A percentile compares a stretch with the other conserved stretches of the same genome.
These are phyloP conservation scores for Lerema accius DNA, from an alignment of 1,140 invertebrate genomes.

Conservation along the genomic window DNA sequence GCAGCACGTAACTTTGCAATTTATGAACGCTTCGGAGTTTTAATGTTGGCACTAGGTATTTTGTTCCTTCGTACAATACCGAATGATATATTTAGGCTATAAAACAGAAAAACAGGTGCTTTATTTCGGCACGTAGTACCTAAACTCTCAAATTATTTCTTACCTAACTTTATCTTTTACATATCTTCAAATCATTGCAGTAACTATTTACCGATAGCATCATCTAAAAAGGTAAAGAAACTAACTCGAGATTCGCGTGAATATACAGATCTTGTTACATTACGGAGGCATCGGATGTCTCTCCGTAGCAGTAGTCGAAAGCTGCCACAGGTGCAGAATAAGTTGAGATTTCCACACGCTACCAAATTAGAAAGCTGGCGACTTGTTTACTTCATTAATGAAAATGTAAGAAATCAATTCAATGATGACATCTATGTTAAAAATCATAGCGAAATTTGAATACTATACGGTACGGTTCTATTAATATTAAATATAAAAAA, in stretches of 20 bases:
- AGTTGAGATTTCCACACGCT: constrained; percentile 21
- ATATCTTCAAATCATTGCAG: constrained; percentile 14
- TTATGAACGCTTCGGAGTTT: not conserved
- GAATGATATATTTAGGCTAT: not conserved
- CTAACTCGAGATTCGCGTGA: constrained; percentile 14
- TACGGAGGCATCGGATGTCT: constrained; percentile 34
- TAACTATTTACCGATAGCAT: constrained; percentile 1
- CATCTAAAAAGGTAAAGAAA: constrained; percentile 27
- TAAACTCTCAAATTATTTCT: too few species aligned
- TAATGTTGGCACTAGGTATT: not conserved
- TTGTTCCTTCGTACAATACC: not conserved
- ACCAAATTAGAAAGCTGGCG: constrained; percentile 25
- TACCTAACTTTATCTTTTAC: constrained; percentile 1
- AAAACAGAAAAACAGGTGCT: too few species aligned
- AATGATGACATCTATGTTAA: not conserved
- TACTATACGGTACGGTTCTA: too few species aligned
- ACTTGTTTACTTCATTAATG: constrained; percentile 10
- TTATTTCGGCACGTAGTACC: too few species aligned
- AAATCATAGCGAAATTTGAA: too few species aligned
- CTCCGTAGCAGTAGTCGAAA: constrained; percentile 30
- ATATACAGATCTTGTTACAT: constrained; percentile 33
- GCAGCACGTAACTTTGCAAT: constrained; percentile 18
- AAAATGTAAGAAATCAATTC: constrained; percentile 10
- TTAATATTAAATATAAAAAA: too few species aligned
- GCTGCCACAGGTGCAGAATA: constrained; percentile 24